Conservation (phyloP, 1,140 invertebrate genomes). For the Drosophila pectinifera region DNA sequence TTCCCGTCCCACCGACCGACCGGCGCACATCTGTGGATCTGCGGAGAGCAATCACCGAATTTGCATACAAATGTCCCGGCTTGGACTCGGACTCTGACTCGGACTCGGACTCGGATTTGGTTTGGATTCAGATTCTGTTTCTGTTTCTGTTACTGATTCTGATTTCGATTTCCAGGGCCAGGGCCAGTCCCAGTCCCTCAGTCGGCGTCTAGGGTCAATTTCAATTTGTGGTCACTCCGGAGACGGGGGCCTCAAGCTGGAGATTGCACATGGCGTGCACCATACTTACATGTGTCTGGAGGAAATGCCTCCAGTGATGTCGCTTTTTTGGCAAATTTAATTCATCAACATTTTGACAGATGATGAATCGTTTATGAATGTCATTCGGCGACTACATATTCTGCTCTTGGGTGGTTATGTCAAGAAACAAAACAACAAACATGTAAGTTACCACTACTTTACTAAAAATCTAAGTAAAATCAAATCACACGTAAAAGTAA, state of each 20-base stretch:
- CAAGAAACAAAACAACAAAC: neutral
- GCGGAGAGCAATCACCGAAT: constrained; percentile 67
- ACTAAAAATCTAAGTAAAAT: neutral
- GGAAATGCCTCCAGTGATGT: constrained; percentile 4
- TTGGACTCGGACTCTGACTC: constrained; percentile 13
- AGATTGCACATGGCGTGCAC: neutral
- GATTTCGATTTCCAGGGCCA: constrained; percentile 31
- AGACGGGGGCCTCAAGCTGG: constrained; percentile 5
- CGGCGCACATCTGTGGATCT: constrained; percentile 17
- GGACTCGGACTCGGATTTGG: constrained; percentile 1
- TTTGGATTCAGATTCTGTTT: constrained; percentile 6
- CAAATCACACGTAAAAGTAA: neutral
- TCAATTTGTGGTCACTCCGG: constrained; percentile 32
- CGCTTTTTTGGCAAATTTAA: constrained; percentile 25
- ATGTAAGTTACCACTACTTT: neutral
- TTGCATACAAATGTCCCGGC: constrained; percentile 69
- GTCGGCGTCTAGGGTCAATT: constrained; percentile 27
- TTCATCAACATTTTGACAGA: constrained; percentile 31
- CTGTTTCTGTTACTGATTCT: constrained; percentile 16
- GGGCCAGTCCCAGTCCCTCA: neutral
- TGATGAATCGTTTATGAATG: constrained; percentile 10
- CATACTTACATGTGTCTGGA: neutral
- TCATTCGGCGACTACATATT: neutral
- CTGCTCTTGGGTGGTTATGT: constrained; percentile 1
- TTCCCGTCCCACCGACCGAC: constrained; percentile 35